phyloP scores from a whole-genome alignment of 1,140 invertebrate species.

The Plectrocnemia conspersa region DNA sequence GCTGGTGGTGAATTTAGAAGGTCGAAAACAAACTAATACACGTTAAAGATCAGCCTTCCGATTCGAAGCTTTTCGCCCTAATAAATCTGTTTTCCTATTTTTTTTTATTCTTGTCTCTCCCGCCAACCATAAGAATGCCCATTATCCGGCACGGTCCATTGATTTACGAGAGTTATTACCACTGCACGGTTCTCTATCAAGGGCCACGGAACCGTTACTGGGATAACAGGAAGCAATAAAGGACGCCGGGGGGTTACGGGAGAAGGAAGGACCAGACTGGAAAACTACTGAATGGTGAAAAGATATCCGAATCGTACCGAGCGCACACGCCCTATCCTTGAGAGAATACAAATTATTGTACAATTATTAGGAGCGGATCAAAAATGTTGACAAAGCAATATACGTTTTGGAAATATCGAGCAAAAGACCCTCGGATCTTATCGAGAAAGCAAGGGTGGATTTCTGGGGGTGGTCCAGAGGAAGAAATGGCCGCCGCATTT shows the following conservation, averaged over 20 bases:
- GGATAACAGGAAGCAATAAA: conserved; percentile 51
- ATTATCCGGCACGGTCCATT: conserved; percentile 53
- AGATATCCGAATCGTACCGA: too few relatives aligned
- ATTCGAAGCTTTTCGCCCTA: conserved; percentile 29
- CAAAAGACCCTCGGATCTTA: neutral
- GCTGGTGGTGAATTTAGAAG: conserved; percentile 6
- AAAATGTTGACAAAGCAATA: conserved; percentile 46
- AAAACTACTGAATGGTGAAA: too few relatives aligned
- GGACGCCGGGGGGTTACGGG: conserved; percentile 26
- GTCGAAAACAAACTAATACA: neutral
- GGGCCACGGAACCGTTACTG: conserved; percentile 38
- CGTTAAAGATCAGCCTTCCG: neutral
- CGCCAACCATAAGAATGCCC: conserved; percentile 47
- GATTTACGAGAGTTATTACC: conserved; percentile 40
- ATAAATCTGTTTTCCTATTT: conserved; percentile 33
- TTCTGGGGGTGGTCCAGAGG: conserved; percentile 29
- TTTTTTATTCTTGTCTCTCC: conserved; percentile 35
- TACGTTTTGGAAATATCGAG: conserved; percentile 46
- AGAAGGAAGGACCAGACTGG: too few relatives aligned
- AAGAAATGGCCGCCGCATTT: conserved; percentile 52
- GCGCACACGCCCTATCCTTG: too few relatives aligned
- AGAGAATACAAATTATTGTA: too few relatives aligned
- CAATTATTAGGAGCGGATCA: conserved; percentile 37
- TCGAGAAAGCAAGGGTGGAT: too few relatives aligned
- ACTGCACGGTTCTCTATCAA: conserved; percentile 35